These are phyloP conservation scores for Clunio marinus DNA, from an alignment of 2,888 invertebrate species.

Conservation along the genomic window DNA sequence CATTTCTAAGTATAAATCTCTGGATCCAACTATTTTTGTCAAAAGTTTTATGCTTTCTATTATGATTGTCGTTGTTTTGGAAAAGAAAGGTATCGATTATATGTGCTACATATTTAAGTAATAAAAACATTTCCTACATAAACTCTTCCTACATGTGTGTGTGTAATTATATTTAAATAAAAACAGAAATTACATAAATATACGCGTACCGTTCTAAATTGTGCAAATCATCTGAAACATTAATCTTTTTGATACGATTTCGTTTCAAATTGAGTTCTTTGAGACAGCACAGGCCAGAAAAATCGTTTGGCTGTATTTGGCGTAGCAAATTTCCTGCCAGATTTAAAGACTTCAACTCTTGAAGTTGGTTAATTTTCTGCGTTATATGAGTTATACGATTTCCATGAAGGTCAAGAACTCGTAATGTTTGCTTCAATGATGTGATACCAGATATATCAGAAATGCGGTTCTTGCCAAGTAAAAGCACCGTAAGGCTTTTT, in stretches of 20 bases:
- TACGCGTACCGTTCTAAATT: slow-evolving; percentile 67
- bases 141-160: too few relatives aligned
- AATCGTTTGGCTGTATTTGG: slow-evolving; percentile 68
- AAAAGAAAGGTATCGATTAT: too few relatives aligned
- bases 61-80: too few relatives aligned
- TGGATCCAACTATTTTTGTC: too few relatives aligned
- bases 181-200: slow-evolving; percentile 79
- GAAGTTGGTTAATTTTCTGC: slow-evolving; percentile 57
- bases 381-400: slow-evolving; percentile 67
- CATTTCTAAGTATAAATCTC: too few relatives aligned
- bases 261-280: slow-evolving; percentile 85
- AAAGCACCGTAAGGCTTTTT: slow-evolving; percentile 74
- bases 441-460: slow-evolving; percentile 47
- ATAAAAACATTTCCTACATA: too few relatives aligned
- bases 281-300: slow-evolving; percentile 70
- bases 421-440: slow-evolving; percentile 59
- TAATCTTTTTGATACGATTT: slow-evolving; percentile 73
- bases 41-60: too few relatives aligned
- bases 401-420: slow-evolving; percentile 89
- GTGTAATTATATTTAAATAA: too few relatives aligned
- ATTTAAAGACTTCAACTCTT: slow-evolving; percentile 83
- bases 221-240: slow-evolving; percentile 75
- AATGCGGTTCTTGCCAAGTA: slow-evolving; percentile 84
- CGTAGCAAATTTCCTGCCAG: slow-evolving; percentile 87
- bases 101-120: too few relatives aligned